These are phyloP conservation scores for Elgaria multicarinata DNA, from an alignment of 2,113 vertebrate species.

Conservation along the genomic window DNA sequence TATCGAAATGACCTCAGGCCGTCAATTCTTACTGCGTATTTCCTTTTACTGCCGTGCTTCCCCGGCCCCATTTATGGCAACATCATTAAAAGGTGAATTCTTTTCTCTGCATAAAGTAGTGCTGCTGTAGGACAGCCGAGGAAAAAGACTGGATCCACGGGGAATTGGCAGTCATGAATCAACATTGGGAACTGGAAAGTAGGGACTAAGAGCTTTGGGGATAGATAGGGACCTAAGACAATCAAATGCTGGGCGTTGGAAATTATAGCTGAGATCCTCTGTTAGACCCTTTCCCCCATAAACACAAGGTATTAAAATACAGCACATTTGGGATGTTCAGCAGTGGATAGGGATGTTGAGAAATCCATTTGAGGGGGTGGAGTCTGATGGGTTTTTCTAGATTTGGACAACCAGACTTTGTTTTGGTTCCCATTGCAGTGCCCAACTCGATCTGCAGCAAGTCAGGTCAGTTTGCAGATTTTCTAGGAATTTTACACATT, in stretches of 20 bases:
- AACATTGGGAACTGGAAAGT: not conserved
- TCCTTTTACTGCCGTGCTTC: not conserved
- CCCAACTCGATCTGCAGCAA: too few species aligned
- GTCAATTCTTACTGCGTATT: not conserved
- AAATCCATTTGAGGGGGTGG: too few species aligned
- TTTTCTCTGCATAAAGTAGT: not conserved
- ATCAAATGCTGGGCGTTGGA: not conserved
- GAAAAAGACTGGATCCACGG: not conserved
- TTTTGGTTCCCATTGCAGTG: too few species aligned
- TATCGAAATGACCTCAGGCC: conserved; percentile 15
- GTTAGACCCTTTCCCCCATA: not conserved
- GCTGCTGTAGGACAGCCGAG: not conserved
- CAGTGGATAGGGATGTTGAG: too few species aligned
- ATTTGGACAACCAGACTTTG: too few species aligned
- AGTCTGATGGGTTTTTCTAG: too few species aligned
- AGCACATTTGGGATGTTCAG: too few species aligned
- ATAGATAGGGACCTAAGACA: not conserved
- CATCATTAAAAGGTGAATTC: not conserved
- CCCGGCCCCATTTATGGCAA: not conserved
- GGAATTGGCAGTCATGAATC: not conserved
- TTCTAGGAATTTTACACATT: too few species aligned
- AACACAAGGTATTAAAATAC: not conserved
- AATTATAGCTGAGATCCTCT: not conserved
- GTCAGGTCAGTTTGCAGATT: too few species aligned
- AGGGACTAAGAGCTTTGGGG: too few species aligned